A percentile compares a stretch with the other conserved stretches of the same genome.
Conservation (phyloP, 2,888 invertebrate species). For the Mesorhabditis belari region DNA sequence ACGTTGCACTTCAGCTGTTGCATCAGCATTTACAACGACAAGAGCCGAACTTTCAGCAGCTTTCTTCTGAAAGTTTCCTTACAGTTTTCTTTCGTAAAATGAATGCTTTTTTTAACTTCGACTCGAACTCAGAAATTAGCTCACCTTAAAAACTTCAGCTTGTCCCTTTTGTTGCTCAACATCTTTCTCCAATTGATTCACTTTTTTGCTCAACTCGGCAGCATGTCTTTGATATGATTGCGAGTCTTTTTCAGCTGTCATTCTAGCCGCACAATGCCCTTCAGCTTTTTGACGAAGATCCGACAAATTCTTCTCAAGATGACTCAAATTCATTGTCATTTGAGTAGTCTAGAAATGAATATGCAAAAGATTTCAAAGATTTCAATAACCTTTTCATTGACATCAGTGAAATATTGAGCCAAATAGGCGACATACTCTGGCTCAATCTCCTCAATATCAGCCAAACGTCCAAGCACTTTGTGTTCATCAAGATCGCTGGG, state of each 20-base stretch:
- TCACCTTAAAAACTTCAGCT: too few species aligned
- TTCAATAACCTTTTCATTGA: not conserved
- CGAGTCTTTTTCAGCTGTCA: not conserved
- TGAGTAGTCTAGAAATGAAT: not conserved
- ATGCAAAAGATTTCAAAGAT: too few species aligned
- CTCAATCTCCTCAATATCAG: not conserved
- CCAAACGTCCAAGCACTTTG: not conserved
- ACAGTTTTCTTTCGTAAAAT: too few species aligned
- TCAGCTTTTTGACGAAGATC: not conserved
- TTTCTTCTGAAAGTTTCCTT: too few species aligned
- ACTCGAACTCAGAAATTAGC: too few species aligned
- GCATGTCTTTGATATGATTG: not conserved
- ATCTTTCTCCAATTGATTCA: not conserved
- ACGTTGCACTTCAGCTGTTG: too few species aligned
- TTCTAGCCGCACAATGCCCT: not conserved
- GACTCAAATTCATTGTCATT: not conserved
- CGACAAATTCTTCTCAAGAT: not conserved
- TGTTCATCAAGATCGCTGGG: not conserved
- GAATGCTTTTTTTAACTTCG: too few species aligned
- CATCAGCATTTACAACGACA: too few species aligned
- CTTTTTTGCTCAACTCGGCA: not conserved
- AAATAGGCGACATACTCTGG: not conserved
- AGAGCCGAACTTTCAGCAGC: too few species aligned
- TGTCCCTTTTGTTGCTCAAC: too few species aligned
- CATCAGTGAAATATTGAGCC: not conserved